Base-by-base conservation (phyloP, 2,888 invertebrate genomes). In the Bellardia pandia region DNA sequence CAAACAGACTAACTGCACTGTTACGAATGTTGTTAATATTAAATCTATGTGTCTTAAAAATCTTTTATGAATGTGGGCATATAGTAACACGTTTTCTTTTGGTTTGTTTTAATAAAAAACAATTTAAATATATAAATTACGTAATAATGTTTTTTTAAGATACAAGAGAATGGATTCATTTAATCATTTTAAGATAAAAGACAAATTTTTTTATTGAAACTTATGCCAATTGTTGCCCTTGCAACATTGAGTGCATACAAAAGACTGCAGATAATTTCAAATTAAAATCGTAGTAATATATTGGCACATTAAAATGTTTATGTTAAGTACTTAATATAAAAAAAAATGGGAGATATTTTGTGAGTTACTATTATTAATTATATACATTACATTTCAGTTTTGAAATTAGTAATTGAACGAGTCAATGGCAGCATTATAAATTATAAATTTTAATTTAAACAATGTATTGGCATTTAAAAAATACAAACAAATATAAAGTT, bases 21-120 rank as follows among this genome's bases (percentile, higher is more conserved):
- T 42, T 45, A 68, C 48, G 30, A 68, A 68, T 68, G 68, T 68
- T 68, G 68, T 40, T 30, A 48, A 33, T 48, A 14, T 68, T 48
- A 40, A 64, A n/a, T 64, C 3, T 14, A 37, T 30, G 16, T 40
- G n/a, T 64, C 23, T 53, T 37, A 5, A 16, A 37, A 60, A 30
- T 75, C 33, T 62, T 48, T 62, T 62, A 62, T 48, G 42, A 53
- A 77, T 77, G 77, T 77, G 77, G 77, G 77, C 16, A 45, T 77
- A 14, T 30, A 30, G 42, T 53, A 68, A 68, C 66, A 77, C 77
- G 66, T 68, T 77, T 77, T 37, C 33, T 58, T n/a, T 56, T 56
- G 23, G 1, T 23, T 48, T 37, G 4, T 1, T 23, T 23, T 42
- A 56, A 64, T 56, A 58, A 30, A 66, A 68, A 68, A 23, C 2